Percentiles rank a stretch among this genome's conserved stretches.
phyloP scores from a whole-genome alignment of 2,797 vertebrate species.

The Xenops minutus region DNA sequence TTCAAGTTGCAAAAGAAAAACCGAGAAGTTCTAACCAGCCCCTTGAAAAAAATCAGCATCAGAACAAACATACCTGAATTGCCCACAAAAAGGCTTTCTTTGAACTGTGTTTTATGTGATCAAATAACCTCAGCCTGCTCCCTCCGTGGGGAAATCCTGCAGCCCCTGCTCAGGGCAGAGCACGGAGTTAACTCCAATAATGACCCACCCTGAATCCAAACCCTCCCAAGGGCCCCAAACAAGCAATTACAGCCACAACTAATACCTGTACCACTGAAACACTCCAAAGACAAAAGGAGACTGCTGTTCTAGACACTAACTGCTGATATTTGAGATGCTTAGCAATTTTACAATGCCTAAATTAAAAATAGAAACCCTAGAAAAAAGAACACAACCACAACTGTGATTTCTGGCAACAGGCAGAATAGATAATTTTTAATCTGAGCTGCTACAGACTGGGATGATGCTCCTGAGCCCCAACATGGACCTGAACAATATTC shows the following conservation, averaged over 20 bases:
- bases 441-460: neutral
- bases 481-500: neutral
- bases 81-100: conserved; percentile 37
- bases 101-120: conserved; percentile 20
- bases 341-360: neutral
- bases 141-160: conserved; percentile 1
- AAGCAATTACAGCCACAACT: neutral
- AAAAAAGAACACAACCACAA: neutral
- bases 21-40: conserved; percentile 8
- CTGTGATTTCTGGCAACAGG: neutral
- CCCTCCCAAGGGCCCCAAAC: conserved; percentile 33
- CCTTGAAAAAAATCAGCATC: conserved; percentile 53
- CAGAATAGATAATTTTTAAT: neutral
- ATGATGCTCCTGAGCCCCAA: neutral
- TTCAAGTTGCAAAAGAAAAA: conserved; percentile 38
- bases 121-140: conserved; percentile 32
- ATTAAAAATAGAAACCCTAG: neutral
- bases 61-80: conserved; percentile 50
- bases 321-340: neutral
- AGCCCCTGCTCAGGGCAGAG: neutral
- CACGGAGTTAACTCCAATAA: neutral
- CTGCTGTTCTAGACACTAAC: neutral
- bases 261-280: neutral
- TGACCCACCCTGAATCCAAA: conserved; percentile 1
- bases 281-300: conserved; percentile 13